A percentile compares a stretch with the other conserved stretches of the same genome.
Conservation (phyloP, 2,113 vertebrate genomes). For the Turnix velox region DNA sequence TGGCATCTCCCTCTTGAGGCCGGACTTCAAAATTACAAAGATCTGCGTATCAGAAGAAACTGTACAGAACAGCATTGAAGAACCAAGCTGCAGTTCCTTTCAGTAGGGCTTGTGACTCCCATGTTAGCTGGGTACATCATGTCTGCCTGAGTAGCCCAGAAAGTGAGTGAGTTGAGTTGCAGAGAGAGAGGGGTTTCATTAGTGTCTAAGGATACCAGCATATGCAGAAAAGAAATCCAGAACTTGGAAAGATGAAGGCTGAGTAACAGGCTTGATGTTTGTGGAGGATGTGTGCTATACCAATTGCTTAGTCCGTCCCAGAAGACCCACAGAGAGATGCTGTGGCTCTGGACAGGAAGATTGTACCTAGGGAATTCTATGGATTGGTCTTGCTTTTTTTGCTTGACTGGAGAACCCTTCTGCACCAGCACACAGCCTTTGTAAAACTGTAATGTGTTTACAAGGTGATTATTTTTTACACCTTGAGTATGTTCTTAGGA, state of each 20-base stretch:
- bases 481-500: background rate
- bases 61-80: background rate
- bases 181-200: background rate
- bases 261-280: background rate
- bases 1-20: conserved; percentile 69
- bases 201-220: background rate
- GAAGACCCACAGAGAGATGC: background rate
- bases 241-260: background rate
- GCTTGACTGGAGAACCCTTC: background rate
- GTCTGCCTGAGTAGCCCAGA: background rate
- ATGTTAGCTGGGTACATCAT: background rate
- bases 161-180: background rate
- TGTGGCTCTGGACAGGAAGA: background rate
- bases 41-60: background rate
- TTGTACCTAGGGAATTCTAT: background rate
- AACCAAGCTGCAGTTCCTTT: background rate
- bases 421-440: background rate
- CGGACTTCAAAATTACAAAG: conserved; percentile 46
- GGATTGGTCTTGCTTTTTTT: background rate
- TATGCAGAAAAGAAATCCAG: background rate
- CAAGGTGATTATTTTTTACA: background rate
- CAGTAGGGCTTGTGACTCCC: background rate
- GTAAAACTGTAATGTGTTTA: background rate
- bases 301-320: background rate
- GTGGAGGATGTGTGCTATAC: background rate